Evolutionary conservation across 2,797 vertebrate genomes (phyloP).

Genomic region (Balearica regulorum): DNA sequence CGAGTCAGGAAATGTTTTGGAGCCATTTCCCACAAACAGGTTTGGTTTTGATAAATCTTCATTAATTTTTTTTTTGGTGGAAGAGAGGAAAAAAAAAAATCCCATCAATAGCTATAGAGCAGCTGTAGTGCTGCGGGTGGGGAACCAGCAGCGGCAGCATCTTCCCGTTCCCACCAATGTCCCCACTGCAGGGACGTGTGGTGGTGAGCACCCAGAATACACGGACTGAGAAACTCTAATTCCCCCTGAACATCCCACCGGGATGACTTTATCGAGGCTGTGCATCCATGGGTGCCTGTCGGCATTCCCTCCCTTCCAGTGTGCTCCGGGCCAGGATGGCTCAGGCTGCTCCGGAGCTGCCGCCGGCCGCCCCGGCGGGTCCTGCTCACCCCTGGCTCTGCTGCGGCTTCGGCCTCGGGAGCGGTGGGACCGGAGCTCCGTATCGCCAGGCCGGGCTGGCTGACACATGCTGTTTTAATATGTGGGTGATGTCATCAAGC

Average conservation of each 20-base stretch:
- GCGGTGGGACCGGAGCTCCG: fast-evolving
- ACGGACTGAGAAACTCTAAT: neutral
- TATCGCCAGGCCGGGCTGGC: neutral
- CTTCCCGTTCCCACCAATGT: neutral
- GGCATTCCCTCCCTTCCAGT: fast-evolving
- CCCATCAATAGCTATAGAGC: neutral
- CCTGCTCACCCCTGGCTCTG: fast-evolving
- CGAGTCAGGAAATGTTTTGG: conserved; percentile 43
- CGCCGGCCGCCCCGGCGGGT: fast-evolving
- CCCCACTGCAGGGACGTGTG: neutral
- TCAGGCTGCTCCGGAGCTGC: neutral
- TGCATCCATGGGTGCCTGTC: fast-evolving
- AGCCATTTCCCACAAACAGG: conserved; percentile 2
- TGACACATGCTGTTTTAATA: conserved; percentile 49
- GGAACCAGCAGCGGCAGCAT: fast-evolving
- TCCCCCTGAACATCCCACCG: neutral
- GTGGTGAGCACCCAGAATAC: neutral
- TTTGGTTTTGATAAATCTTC: conserved; percentile 7
- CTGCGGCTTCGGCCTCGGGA: neutral
- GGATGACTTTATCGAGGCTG: neutral
- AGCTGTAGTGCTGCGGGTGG: neutral
- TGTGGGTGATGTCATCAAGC: conserved; percentile 17
- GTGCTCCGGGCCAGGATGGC: neutral
- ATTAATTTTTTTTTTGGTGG: neutral
- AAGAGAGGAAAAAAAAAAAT: neutral